Evolutionary conservation across 2,888 invertebrate species (phyloP), one percentile per base, ranked within the genome.

Genomic region (Opisthograptis luteolata): DNA sequence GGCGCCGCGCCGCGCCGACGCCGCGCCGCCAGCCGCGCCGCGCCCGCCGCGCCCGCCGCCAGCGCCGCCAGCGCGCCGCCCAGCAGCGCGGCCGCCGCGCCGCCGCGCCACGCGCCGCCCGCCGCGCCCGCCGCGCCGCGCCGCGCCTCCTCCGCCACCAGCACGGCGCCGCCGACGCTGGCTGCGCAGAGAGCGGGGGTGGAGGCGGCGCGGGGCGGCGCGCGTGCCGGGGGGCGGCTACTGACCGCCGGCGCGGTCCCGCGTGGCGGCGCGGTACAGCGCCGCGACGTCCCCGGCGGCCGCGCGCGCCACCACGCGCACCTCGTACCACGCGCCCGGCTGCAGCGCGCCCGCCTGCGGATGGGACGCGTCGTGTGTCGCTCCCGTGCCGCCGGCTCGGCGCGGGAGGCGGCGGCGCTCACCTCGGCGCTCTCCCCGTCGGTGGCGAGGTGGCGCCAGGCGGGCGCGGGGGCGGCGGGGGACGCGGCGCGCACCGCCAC

Each of bases 281-380:
- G 92, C 92, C 9, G 81, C 76, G 22, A 91, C 87, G 66, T 91
- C 91, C 0, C 92, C 93, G 37, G 92, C 92, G 45, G 91, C 78
- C 47, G 92, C 90, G 57, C 80, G 87, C 32, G 92, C 92, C 30
- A 83, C 79, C 60, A 92, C 89, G 48, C 92, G 90, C 30, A 93
- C 67, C 66, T 93, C 92, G 75, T 92, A 92, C 93, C 93, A 93
- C 31, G 91, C 81, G 47, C 91, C 92, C 32, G 93, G 86, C 40
- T 73, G 73, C 68, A 93, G 82, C 44, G 85, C 84, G 48, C 76
- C 78, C 45, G 91, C 92, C 64, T 92, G 76, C 78, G 10, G 22
- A 24, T 8, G 19, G 8, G 3, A 10, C 2, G n/a, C 3, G 3
- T 1, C 25, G 25, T 25, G 9, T 4, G 7, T 7, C 20, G 7